A percentile compares a stretch with the other conserved stretches of the same genome.
Evolutionary conservation across 2,888 invertebrate genomes (phyloP).

Genomic region (Lasius platythorax): DNA sequence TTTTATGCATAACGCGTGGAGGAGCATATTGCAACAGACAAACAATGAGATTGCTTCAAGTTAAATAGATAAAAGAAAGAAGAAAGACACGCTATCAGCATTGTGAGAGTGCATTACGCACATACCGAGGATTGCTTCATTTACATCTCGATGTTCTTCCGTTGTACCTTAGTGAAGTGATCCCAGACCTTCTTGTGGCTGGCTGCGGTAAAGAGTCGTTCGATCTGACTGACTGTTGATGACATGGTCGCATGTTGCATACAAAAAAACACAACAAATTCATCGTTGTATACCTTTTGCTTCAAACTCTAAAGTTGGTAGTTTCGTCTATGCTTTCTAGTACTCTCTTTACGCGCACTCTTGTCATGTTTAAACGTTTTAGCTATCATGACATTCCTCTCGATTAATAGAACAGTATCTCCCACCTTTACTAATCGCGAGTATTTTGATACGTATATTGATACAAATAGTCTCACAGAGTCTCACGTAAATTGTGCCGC

Average conservation of each 20-base stretch:
- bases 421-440: slow-evolving; percentile 33
- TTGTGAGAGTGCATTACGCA: slow-evolving; percentile 77
- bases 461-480: slow-evolving; percentile 28
- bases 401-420: slow-evolving; percentile 16
- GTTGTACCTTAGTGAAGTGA: slow-evolving; percentile 99
- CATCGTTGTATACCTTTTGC: slow-evolving; percentile 82
- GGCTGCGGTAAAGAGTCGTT: slow-evolving; percentile 98
- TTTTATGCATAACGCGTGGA: slow-evolving; percentile 71
- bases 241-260: slow-evolving; percentile 86
- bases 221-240: slow-evolving; percentile 98
- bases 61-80: slow-evolving; percentile 28
- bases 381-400: slow-evolving; percentile 28
- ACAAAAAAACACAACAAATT: slow-evolving; percentile 86
- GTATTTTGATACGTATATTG: slow-evolving; percentile 29
- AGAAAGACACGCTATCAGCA: slow-evolving; percentile 63
- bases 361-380: slow-evolving; percentile 30
- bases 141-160: slow-evolving; percentile 99
- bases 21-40: slow-evolving; percentile 64
- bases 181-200: slow-evolving; percentile 99
- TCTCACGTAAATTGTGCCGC: slow-evolving; percentile 46
- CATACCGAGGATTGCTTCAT: slow-evolving; percentile 98
- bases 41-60: slow-evolving; percentile 57
- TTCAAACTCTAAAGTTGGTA: slow-evolving; percentile 75
- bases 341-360: slow-evolving; percentile 27
- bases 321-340: slow-evolving; percentile 52